phyloP scores from a whole-genome alignment of 2,888 invertebrate genomes.

The Xestoiulus laeticollis region DNA sequence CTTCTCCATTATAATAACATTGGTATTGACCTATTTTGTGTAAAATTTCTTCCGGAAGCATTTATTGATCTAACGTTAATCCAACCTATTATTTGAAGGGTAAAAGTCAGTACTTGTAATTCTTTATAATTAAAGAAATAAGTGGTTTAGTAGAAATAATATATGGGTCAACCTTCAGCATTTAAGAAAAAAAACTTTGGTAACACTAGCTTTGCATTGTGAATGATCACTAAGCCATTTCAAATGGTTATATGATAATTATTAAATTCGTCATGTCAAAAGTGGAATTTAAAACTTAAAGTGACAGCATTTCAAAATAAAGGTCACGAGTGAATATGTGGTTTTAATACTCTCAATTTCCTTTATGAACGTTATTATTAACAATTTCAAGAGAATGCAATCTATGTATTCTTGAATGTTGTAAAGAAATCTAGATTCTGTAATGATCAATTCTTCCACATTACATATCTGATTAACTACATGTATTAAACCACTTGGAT shows the following conservation, averaged over 20 bases:
- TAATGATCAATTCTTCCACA: too few species aligned
- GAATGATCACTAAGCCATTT: not conserved
- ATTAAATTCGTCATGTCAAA: not conserved
- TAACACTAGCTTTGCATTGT: not conserved
- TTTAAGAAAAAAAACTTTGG: not conserved
- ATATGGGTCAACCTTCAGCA: not conserved
- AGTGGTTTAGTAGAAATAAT: not conserved
- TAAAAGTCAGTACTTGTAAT: not conserved
- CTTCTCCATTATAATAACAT: not conserved
- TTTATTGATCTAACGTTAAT: not conserved
- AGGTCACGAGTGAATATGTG: not conserved
- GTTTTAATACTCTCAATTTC: not conserved
- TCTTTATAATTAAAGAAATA: not conserved
- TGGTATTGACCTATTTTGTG: conserved; percentile 1
- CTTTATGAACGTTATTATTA: too few species aligned
- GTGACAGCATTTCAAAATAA: not conserved
- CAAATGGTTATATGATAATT: not conserved
- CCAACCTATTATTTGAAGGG: not conserved
- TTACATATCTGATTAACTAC: too few species aligned
- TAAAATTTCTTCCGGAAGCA: conserved; percentile 3
- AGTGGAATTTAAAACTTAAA: not conserved
- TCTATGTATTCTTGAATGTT: too few species aligned
- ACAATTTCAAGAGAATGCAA: too few species aligned
- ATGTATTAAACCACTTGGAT: too few species aligned
- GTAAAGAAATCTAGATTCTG: too few species aligned